Evolutionary conservation across 2,797 vertebrate species (phyloP), one percentile per base, ranked within the genome.

Genomic region (Fringilla coelebs): DNA sequence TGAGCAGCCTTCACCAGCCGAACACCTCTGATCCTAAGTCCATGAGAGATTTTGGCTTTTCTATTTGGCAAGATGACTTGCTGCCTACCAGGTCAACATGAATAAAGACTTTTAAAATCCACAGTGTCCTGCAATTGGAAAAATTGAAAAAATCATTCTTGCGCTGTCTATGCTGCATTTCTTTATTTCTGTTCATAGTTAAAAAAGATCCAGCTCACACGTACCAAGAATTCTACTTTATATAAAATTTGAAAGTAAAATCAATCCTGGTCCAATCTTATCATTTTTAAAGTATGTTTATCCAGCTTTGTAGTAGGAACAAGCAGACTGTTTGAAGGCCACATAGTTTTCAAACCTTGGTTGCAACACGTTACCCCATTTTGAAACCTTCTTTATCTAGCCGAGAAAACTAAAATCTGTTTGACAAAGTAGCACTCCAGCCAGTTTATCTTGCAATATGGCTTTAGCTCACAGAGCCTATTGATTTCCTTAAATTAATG

Each of bases 401-500:
- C 98, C 97, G 98, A 98, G 98, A 98, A 98, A 99, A 98, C 98
- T 98, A 98, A 98, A 98, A 98, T 99, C 98, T 99, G 98, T 99
- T 99, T 99, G 98, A 98, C 98, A 98, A 99, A 99, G 98, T 99
- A 98, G 98, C 98, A 98, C 98, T 98, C 98, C 93, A 98, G 98
- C 98, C 98, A 98, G 98, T 98, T 99, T 99, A 99, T 99, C 99
- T 98, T 98, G 98, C 97, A 98, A 98, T 98, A 98, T 98, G 98
- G 97, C 98, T 98, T 97, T 97, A 98, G 98, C 98, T 99, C 98
- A 98, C 98, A 98, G 98, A 98, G 98, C 98, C 98, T 99, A 99
- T 99, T 98, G 99, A 99, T 99, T 98, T 97, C 98, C 97, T 98
- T 98, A 98, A 98, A 99, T 99, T 98, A 97, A 98, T 98, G 98